Conservation (phyloP, 35 echinoderm and acorn worm species). For the Holothuria glaberrima region DNA sequence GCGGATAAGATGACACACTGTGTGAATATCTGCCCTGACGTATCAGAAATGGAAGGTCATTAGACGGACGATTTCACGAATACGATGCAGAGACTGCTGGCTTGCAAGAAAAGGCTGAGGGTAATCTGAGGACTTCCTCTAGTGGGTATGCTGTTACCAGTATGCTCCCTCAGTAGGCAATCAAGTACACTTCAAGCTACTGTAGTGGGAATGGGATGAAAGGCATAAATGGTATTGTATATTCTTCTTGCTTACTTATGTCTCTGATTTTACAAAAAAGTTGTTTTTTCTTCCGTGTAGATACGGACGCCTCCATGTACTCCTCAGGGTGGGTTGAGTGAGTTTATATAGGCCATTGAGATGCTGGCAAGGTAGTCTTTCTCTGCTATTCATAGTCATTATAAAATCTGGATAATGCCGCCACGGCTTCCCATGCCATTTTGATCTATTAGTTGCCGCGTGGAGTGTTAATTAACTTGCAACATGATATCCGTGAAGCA, state of each 20-base stretch:
- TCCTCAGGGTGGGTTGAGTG: background rate
- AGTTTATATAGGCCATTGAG: constrained; percentile 22
- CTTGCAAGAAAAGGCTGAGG: constrained; percentile 18
- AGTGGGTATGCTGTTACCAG: constrained; percentile 1
- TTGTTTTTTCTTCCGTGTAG: background rate
- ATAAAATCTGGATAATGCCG: no score
- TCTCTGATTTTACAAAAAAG: background rate
- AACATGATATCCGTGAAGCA: background rate
- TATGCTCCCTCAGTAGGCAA: background rate
- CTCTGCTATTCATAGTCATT: no score
- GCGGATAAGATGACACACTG: no score
- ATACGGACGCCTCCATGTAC: constrained; percentile 1
- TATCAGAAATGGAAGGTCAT: no score
- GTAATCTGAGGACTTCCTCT: constrained; percentile 34
- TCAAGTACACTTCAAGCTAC: background rate
- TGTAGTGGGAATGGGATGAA: no score
- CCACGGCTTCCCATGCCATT: no score
- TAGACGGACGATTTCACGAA: no score
- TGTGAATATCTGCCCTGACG: no score
- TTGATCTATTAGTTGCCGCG: no score
- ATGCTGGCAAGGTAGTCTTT: background rate
- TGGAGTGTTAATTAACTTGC: constrained; percentile 26
- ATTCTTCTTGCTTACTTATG: background rate
- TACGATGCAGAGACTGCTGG: background rate
- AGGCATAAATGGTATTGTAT: no score